Base-by-base conservation (phyloP, 2,113 vertebrate genomes). In the Oplegnathus fasciatus region DNA sequence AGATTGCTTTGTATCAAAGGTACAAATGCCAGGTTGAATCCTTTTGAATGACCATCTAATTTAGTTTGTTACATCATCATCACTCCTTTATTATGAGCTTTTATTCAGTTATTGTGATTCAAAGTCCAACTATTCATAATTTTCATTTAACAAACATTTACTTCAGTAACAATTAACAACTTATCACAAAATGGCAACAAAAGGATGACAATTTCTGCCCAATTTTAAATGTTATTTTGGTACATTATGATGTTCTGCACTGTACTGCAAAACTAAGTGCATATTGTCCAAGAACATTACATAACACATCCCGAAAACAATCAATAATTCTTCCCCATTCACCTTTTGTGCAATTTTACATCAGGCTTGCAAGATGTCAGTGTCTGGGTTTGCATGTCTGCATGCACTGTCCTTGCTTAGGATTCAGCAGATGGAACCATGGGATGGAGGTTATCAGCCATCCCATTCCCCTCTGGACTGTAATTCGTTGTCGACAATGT, bases 371-470 rank as follows among this genome's bases (percentile, higher is more conserved):
- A 80, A 80, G 78, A 90, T 88, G 80, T 89, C 82, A 79, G 80
- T 26, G 78, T 86, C 68, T 87, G 75, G 72, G 58, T 89, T 89
- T 91, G 86, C 91, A 88, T 94, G 91, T 92, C 81, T 82, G 88
- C 88, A 79, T 90, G 91, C 83, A 68, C 87, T 92, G 92, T 93
- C 91, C 92, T 95, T 95, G 94, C 90, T 96, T 95, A 94, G 93
- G 84, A 95, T 94, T 95, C 93, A 96, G 93, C 94, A 96, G 95
- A 96, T 95, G 94, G 95, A 94, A 95, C 90, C 92, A 91, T 90
- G 85, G 89, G 93, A 95, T 94, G 88, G 95, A 94, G 94, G 94
- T 95, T 95, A 94, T 93, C 94, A 94, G 93, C 94, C 95, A 85
- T 94, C 91, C 92, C 84, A 87, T 94, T 93, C 94, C 94, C 95